Base-by-base conservation (phyloP, 1,140 invertebrate species). In the Microplitis demolitor region DNA sequence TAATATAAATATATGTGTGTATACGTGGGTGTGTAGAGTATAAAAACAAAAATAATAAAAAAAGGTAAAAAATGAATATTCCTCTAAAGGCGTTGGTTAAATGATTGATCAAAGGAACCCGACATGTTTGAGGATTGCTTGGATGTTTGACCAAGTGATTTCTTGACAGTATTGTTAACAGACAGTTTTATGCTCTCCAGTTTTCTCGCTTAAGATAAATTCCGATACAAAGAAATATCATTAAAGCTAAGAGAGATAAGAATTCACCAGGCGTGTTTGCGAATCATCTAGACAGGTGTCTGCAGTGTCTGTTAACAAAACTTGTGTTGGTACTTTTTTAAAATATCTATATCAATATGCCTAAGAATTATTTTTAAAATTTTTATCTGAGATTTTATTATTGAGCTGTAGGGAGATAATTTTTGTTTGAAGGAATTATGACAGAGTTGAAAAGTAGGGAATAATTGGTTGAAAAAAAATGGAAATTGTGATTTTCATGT, bases 81-180 rank as follows among this genome's bases (percentile, higher is more conserved):
- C 31, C 39, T 58, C 39, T 39, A 54, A 66, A n/a, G 71, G 67
- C 56, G 35, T 24, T 60, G 66, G 80, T 79, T 73, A 76, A 76
- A 50, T 31, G 11, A 14, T 45, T 62, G 81, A 82, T 85, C 84
- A 86, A 86, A 85, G 82, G 76, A 66, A 74, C 66, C 84, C 84
- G 84, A 80, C 81, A 80, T 84, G 82, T 86, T 86, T 86, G 83
- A 86, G 79, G 78, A 85, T 85, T 82, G 83, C 78, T 81, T 79
- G 82, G 82, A 84, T 85, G 80, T 86, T 86, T 86, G 83, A 77
- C 78, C 77, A 85, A 86, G 83, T 86, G 84, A 85, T 84, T 84
- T 82, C 80, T 84, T 84, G 83, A 84, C 82, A 86, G 83, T 80
- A 82, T 80, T 85, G 84, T 85, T 86, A 84, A 84, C 83, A 85